A percentile compares a stretch with the other conserved stretches of the same genome.
Evolutionary conservation across 2,797 vertebrate species (phyloP).

Genomic region (Graptemys geographica): DNA sequence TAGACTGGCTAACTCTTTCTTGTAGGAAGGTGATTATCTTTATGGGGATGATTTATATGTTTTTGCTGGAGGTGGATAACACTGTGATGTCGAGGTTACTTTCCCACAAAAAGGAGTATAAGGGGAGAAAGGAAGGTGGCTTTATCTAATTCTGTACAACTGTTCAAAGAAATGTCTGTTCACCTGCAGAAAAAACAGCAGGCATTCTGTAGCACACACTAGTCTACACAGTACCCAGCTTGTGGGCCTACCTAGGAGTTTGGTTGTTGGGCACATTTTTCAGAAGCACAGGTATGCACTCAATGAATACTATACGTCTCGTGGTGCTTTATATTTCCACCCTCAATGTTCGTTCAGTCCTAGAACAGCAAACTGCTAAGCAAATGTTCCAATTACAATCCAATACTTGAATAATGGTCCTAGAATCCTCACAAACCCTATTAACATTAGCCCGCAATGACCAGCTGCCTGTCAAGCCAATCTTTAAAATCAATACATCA

Average conservation of each 20-base stretch:
- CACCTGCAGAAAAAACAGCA: neutral
- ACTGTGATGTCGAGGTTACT: neutral
- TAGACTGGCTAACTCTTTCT: neutral
- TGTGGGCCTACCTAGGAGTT: neutral
- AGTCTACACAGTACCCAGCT: neutral
- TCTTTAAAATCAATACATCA: neutral
- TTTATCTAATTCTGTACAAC: neutral
- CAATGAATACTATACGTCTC: neutral
- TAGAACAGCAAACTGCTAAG: neutral
- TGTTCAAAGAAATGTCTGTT: neutral
- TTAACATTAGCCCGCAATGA: neutral
- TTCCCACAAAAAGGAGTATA: neutral
- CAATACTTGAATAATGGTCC: neutral
- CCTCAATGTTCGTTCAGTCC: rapidly evolving
- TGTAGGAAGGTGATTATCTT: neutral
- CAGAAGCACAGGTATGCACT: neutral
- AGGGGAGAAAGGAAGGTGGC: rapidly evolving
- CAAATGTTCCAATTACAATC: neutral
- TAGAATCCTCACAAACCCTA: neutral
- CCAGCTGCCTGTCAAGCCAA: neutral
- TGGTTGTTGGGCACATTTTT: neutral
- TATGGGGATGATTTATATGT: neutral
- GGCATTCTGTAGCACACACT: neutral
- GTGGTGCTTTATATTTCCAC: neutral
- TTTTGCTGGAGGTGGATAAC: neutral